Evolutionary conservation across 2,888 invertebrate genomes (phyloP), one percentile per base, ranked within the genome.

Genomic region (Oscheius myriophilus): DNA sequence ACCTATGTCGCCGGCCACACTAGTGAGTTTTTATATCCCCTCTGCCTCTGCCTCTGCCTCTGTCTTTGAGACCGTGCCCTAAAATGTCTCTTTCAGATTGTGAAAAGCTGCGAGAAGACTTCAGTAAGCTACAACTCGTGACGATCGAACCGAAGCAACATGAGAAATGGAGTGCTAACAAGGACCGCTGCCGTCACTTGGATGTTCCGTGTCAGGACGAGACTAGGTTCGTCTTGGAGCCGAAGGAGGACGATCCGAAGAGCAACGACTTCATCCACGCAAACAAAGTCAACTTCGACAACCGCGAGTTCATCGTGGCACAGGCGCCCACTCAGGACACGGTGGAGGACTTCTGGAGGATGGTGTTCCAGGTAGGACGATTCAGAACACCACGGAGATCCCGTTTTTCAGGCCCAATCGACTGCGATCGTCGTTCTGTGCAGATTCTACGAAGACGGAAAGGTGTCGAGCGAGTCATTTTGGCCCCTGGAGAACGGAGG

Each of bases 401-500:
- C n/a, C n/a, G n/a, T n/a, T 33, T 33, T 33, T 9, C 9, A 46
- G 46, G 18, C 14, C 25, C 16, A 12, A 9, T 64, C 63, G 26
- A n/a, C 52, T 1, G 39, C 9, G 14, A 54, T 64, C 25, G 26
- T 64, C n/a, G 23, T 52, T 33, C 14, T 52, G 53, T 23, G 42
- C n/a, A 16, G 2, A 1, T 52, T 52, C 25, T 52, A 53, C 33
- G 63, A 64, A 26, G 52, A 64, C 1, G 54, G 54, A 11, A n/a
- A 53, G 1, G 16, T 41, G 63, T 45, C 42, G 43, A 45, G 52
- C 21, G 39, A 51, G 9, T 51, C 61, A n/a, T 53, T 73, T 14
- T 66, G 71, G 39, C 74, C 74, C 1, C 7, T 67, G 33, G 33
- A 58, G 1, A 43, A 11, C 51, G 67, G 64, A 23, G 42, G 43